Evolutionary conservation across 53 echinoderm and acorn worm species (phyloP), one percentile per base, ranked within the genome.

Genomic region (Henricia sp.): DNA sequence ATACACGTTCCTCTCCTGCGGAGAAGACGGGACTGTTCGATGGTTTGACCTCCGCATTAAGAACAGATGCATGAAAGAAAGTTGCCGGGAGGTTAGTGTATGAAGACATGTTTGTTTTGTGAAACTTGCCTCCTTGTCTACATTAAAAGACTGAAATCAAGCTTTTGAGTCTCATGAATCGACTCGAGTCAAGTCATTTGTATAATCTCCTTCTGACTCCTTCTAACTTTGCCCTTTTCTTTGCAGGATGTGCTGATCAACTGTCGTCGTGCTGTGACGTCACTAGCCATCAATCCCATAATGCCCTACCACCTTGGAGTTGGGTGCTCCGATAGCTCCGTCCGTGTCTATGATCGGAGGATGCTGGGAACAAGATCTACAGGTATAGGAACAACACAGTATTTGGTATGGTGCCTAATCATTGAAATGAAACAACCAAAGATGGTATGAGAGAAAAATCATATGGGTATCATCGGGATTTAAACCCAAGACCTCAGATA

Each of bases 191-290:
- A 21, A 39, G 4, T 19, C 39, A 0, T 36, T 72, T 67, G 35
- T 8, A 39, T 30, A 35, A 13, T 73, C 4, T 19, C 6, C 44
- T 44, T 44, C 13, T 44, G 44, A 44, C 44, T 67, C 4, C 27
- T 9, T 23, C 59, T 21, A 30, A 19, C 40, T 54, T 2, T 58
- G 8, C 33, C 63, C 0, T 42, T 54, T 34, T 33, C 74, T 67
- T 25, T 27, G 3, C 52, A 99, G 99, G 99, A 99, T 87, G 90
- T 99, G 14, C 50, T 99, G 56, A 99, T 99, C 68, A 99, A 99
- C 64, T 99, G 99, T 73, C 99, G 95, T 34, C 90, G 99, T 43
- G 94, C 99, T 51, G 99, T 99, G 78, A 99, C 99, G 4, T 92
- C 94, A 11, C 29, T 95, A 27, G 90, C 92, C 3, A 90, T 94